Evolutionary conservation across 2,888 invertebrate genomes (phyloP).

Genomic region (Andrena bucephala): DNA sequence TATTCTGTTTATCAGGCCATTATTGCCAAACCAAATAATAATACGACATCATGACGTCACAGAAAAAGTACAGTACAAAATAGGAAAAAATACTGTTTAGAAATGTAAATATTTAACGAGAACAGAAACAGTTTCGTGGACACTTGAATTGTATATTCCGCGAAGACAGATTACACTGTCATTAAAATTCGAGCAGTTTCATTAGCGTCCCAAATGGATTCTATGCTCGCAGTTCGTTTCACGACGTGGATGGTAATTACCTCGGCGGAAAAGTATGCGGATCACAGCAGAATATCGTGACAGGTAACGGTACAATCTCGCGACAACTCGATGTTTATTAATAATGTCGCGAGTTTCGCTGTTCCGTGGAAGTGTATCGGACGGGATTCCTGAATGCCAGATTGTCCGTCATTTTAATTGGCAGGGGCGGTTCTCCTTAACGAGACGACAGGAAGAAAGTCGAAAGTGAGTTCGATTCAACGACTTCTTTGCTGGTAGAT

Average conservation of each 20-base stretch:
- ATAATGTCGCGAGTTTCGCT: conserved; percentile 39
- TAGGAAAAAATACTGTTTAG: no score
- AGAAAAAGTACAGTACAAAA: no score
- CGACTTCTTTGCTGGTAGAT: not conserved
- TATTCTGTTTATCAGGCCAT: conserved; percentile 2
- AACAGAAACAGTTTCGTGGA: no score
- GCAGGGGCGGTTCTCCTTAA: conserved; percentile 2
- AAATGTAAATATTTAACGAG: no score
- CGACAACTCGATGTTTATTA: conserved; percentile 51
- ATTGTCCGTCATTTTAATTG: conserved; percentile 17
- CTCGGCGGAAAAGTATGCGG: conserved; percentile 45
- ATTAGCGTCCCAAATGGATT: conserved; percentile 13
- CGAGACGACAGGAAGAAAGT: conserved; percentile 2
- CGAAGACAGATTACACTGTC: no score
- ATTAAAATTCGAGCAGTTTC: conserved; percentile 12
- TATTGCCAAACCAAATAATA: no score
- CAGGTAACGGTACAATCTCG: conserved; percentile 56
- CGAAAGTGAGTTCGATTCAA: conserved; percentile 1
- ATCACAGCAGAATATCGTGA: conserved; percentile 44
- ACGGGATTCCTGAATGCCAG: conserved; percentile 43
- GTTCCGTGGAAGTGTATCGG: conserved; percentile 33
- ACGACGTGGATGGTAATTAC: conserved; percentile 40
- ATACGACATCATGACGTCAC: no score
- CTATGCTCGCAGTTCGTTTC: conserved; percentile 10
- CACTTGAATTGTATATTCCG: no score